Base-by-base conservation (phyloP, 2,797 vertebrate genomes). In the Sebastes steindachneri region DNA sequence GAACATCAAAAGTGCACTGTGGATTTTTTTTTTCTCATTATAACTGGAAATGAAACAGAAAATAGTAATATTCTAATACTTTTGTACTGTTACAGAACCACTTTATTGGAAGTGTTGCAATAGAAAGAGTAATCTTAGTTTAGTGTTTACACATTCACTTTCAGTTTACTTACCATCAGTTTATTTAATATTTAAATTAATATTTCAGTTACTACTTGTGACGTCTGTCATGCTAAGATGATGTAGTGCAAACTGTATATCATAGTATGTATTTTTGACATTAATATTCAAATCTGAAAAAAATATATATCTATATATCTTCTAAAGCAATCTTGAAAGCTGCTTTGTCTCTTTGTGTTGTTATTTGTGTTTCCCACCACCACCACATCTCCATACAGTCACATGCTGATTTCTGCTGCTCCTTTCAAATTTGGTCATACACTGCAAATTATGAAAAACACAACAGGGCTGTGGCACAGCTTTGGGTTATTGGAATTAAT, bases 101-200 rank as follows among this genome's bases (percentile, higher is more conserved):
- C 97, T 97, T 98, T 97, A 96, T 96, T 95, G 97, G 96, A 99
- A 96, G 95, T 98, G 97, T 98, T 98, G 97, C 98, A 98, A 98
- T 98, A 99, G 97, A 96, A 97, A 96, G 96, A 95, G 85, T 95
- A 92, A 97, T 96, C 94, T 95, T 99, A 99, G 97, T 96, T 94
- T 98, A 98, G 98, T 97, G 97, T 99, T 99, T 98, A 98, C 97
- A 98, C 96, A 93, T 97, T 97, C 96, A 97, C 95, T 97, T 97
- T 98, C 88, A 89, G 89, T 95, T 94, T 93, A 93, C 91, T 90
- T 93, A 89, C 85, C 93, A 95, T 97, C 95, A 95, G 94, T 98
- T 94, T 99, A 99, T 99, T 99, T 99, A 99, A 99, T 99, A 99
- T 99, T 99, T 99, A 99, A 97, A 96, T 94, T 94, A 94, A 98